Conservation (phyloP, 2,797 vertebrate genomes). For the Parauchenoglanis punctatus region DNA sequence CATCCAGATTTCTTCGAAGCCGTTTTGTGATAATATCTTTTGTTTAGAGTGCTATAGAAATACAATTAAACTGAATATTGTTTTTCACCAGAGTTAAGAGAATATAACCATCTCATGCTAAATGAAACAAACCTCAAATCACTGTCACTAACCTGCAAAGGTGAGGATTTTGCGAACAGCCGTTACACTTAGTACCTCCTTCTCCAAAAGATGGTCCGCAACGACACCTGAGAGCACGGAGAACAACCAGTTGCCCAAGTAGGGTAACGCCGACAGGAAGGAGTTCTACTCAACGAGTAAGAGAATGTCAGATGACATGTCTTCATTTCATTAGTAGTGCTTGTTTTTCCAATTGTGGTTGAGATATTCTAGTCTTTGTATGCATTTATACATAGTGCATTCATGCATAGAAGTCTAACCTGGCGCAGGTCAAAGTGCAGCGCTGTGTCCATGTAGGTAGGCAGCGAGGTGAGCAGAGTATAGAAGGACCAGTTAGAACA, state of each 20-base stretch:
- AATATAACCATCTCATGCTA: background rate
- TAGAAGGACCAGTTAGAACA: constrained; percentile 87
- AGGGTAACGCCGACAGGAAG: constrained; percentile 84
- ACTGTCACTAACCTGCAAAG: constrained; percentile 68
- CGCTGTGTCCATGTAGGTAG: constrained; percentile 80
- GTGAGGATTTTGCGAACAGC: constrained; percentile 82
- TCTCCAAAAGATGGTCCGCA: constrained; percentile 80
- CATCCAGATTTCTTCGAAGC: background rate
- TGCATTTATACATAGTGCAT: background rate
- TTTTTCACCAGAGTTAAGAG: background rate
- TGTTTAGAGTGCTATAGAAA: background rate
- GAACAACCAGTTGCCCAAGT: constrained; percentile 72
- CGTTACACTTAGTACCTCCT: constrained; percentile 74
- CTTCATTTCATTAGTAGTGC: constrained; percentile 1
- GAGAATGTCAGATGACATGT: background rate
- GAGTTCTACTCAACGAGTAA: constrained; percentile 74
- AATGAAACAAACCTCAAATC: background rate
- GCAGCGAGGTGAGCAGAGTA: constrained; percentile 83
- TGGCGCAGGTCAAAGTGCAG: constrained; percentile 83
- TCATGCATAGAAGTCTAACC: constrained; percentile 58
- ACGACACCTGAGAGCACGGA: constrained; percentile 70
- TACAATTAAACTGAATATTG: background rate
- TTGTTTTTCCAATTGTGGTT: background rate
- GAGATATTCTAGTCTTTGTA: background rate
- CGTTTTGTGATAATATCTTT: background rate